Evolutionary conservation across 2,113 vertebrate genomes (phyloP).

Genomic region (Pluvianellus socialis): DNA sequence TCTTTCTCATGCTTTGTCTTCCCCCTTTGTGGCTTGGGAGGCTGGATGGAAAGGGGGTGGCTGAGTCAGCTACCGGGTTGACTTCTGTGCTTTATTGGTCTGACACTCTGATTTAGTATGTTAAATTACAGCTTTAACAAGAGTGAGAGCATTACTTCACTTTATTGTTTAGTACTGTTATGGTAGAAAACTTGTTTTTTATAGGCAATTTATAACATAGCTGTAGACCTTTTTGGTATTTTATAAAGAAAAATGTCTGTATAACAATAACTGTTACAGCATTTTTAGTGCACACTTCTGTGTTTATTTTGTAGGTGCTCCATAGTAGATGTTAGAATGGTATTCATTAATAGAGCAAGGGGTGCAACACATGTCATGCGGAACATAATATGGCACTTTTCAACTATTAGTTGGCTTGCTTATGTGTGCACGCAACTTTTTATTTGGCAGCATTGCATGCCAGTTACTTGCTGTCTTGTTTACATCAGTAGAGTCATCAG

Average conservation of each 20-base stretch:
- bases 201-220: neutral
- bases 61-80: neutral
- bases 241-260: slow-evolving; percentile 27
- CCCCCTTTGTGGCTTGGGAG: neutral
- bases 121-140: neutral
- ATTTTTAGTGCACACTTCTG: neutral
- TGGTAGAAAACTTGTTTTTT: neutral
- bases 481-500: neutral
- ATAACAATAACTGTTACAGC: neutral
- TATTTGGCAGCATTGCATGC: neutral
- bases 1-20: neutral
- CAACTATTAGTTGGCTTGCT: neutral
- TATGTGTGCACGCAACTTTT: neutral
- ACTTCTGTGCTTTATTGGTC: neutral
- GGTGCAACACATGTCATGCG: neutral
- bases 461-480: neutral
- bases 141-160: neutral
- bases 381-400: neutral
- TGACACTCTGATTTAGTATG: neutral
- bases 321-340: neutral
- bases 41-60: neutral
- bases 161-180: neutral
- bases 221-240: slow-evolving; percentile 15
- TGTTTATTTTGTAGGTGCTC: neutral
- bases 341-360: neutral